A percentile compares a stretch with the other conserved stretches of the same genome.
These are phyloP conservation scores for Coremacera marginata DNA, from an alignment of 2,888 invertebrate genomes.

Conservation along the genomic window DNA sequence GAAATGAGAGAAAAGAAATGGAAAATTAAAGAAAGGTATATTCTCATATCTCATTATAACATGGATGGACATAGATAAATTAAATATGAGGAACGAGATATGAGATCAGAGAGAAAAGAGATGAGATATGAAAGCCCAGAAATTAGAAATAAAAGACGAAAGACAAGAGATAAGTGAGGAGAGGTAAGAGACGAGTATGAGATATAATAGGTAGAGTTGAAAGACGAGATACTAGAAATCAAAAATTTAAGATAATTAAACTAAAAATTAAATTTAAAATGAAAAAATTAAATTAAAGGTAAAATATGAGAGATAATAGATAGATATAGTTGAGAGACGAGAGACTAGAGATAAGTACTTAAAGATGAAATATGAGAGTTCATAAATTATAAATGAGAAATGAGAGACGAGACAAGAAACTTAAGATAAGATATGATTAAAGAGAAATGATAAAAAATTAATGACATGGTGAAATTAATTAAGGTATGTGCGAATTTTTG, in stretches of 20 bases:
- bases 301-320: neutral
- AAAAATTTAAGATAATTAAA: neutral
- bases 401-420: too few relatives aligned
- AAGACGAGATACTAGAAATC: neutral
- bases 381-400: neutral
- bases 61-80: neutral
- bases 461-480: too few relatives aligned
- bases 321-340: neutral
- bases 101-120: neutral
- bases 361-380: conserved; percentile 18
- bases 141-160: conserved; percentile 23
- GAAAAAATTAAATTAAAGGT: neutral
- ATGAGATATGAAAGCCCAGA: conserved; percentile 1
- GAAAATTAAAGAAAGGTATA: neutral
- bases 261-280: too few relatives aligned
- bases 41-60: too few relatives aligned
- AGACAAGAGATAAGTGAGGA: neutral
- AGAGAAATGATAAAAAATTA: neutral
- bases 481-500: too few relatives aligned
- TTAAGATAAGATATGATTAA: neutral
- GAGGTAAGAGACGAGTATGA: too few relatives aligned
- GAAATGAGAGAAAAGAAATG: neutral
- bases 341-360: too few relatives aligned
- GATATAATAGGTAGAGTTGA: too few relatives aligned
- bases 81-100: neutral